Conservation (phyloP, 2,888 invertebrate species). For the Lymantria dispar region DNA sequence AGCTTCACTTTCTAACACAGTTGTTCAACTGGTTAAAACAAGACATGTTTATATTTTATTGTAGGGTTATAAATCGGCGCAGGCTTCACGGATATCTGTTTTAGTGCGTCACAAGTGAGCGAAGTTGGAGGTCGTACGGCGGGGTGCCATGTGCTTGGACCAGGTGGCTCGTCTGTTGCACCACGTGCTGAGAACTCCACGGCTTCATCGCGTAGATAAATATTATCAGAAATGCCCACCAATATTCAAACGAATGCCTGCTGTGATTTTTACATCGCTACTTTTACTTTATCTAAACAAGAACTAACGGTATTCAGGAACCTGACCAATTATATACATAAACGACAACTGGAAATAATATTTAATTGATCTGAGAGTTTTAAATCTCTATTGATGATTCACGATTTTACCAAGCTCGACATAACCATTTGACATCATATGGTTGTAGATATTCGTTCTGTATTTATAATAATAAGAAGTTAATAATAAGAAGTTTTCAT, state of each 20-base stretch:
- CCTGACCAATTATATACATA: slow-evolving; percentile 50
- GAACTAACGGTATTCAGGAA: slow-evolving; percentile 53
- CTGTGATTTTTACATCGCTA: slow-evolving; percentile 62
- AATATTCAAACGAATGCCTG: slow-evolving; percentile 53
- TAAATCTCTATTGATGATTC: slow-evolving; percentile 53
- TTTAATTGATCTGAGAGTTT: slow-evolving; percentile 57
- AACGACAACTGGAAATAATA: slow-evolving; percentile 55
- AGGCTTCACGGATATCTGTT: slow-evolving; percentile 42
- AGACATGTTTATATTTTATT: slow-evolving; percentile 29
- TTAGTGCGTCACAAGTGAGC: slow-evolving; percentile 36
- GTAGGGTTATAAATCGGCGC: slow-evolving; percentile 33
- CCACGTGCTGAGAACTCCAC: slow-evolving; percentile 58
- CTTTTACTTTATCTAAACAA: slow-evolving; percentile 49
- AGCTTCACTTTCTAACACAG: background rate
- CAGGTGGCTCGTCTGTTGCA: slow-evolving; percentile 43
- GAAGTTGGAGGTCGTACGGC: slow-evolving; percentile 44
- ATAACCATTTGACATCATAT: slow-evolving; percentile 42
- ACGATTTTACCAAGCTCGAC: slow-evolving; percentile 32
- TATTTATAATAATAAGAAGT: too few species aligned
- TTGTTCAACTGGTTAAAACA: background rate
- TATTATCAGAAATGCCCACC: slow-evolving; percentile 53
- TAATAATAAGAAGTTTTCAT: slow-evolving; percentile 44
- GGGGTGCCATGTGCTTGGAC: slow-evolving; percentile 50
- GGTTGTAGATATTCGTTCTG: slow-evolving; percentile 48
- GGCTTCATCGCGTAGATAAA: slow-evolving; percentile 48